Conservation (phyloP, 2,888 invertebrate genomes). For the Drosophila helvetica region DNA sequence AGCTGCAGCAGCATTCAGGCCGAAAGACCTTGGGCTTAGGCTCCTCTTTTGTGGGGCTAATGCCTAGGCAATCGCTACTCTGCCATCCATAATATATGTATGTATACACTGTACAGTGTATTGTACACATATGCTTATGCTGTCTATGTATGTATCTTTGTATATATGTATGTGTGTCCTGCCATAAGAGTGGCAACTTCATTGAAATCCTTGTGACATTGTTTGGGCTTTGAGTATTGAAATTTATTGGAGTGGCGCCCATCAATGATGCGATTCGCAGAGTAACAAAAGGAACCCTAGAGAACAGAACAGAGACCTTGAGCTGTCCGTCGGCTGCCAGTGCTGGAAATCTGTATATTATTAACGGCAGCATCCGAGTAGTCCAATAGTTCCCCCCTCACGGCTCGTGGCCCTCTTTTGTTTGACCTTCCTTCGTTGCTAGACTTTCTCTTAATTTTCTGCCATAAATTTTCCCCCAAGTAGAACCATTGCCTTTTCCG, state of each 20-base stretch:
- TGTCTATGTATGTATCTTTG: no score
- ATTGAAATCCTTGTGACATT: constrained; percentile 52
- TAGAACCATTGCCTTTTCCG: constrained; percentile 20
- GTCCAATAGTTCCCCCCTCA: no score
- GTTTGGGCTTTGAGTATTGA: constrained; percentile 40
- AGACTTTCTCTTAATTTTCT: constrained; percentile 23
- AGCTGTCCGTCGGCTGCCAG: constrained; percentile 50
- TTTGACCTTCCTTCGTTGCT: not conserved
- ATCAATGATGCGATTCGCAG: constrained; percentile 40
- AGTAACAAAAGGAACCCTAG: constrained; percentile 17
- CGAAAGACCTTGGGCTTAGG: constrained; percentile 8
- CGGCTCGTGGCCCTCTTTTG: not conserved
- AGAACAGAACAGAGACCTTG: constrained; percentile 42
- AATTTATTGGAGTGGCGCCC: constrained; percentile 51
- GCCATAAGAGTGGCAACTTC: constrained; percentile 46
- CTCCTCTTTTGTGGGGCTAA: constrained; percentile 10
- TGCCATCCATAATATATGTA: constrained; percentile 14
- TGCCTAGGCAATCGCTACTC: constrained; percentile 29
- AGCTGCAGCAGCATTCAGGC: constrained; percentile 16
- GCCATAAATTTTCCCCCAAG: constrained; percentile 56
- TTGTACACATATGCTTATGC: not conserved
- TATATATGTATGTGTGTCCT: constrained; percentile 4
- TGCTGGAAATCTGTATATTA: constrained; percentile 31
- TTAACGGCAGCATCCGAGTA: constrained; percentile 17
- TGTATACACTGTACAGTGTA: not conserved